Percentiles rank a stretch among this genome's conserved stretches.
Evolutionary conservation across 2,888 invertebrate species (phyloP).

Genomic region (Temnothorax unifasciatus): DNA sequence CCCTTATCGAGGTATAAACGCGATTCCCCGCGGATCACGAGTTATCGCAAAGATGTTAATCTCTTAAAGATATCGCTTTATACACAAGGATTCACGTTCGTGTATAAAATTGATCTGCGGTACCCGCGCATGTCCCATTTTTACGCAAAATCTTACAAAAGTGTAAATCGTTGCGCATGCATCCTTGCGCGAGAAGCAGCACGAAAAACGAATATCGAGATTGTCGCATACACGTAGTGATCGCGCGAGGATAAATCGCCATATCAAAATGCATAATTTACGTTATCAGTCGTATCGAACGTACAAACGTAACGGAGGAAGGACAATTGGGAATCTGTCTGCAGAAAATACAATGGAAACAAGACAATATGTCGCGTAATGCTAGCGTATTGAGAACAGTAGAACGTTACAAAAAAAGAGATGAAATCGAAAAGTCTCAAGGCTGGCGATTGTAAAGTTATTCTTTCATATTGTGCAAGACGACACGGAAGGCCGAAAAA

Average conservation of each 20-base stretch:
- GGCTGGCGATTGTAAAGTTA: not conserved
- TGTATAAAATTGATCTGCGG: constrained; percentile 63
- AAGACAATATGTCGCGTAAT: not conserved
- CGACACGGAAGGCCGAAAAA: not conserved
- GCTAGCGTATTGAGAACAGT: not conserved
- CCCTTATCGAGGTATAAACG: not conserved
- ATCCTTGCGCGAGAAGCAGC: not conserved
- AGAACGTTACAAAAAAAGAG: not conserved
- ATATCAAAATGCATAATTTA: constrained; percentile 1
- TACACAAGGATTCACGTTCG: not conserved
- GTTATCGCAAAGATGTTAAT: constrained; percentile 33
- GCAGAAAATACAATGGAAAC: not conserved
- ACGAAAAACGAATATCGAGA: not conserved
- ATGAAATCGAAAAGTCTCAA: not conserved
- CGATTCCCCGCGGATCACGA: not conserved
- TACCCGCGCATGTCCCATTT: constrained; percentile 51
- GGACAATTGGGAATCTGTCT: not conserved
- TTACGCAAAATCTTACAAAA: constrained; percentile 76
- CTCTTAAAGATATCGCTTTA: constrained; percentile 20
- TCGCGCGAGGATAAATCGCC: not conserved
- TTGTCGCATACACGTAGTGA: not conserved
- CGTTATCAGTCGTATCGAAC: not conserved
- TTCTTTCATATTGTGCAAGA: not conserved
- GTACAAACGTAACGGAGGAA: not conserved
- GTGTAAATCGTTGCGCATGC: constrained; percentile 58